phyloP scores from a whole-genome alignment of 1,140 invertebrate genomes.

The Antheraea mylitta region DNA sequence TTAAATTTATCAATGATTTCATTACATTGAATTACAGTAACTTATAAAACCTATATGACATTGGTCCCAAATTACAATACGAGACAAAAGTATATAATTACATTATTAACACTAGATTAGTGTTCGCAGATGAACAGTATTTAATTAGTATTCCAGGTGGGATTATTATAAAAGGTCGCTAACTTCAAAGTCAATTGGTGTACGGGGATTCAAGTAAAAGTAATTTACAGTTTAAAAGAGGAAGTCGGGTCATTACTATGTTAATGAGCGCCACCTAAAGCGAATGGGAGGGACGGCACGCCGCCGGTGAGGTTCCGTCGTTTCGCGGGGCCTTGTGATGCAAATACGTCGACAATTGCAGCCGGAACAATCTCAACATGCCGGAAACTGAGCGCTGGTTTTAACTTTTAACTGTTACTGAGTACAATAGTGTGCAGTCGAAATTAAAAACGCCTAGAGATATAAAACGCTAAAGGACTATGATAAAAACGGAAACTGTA shows the following conservation, averaged over 20 bases:
- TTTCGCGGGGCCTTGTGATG: slow-evolving; percentile 17
- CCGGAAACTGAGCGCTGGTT: slow-evolving; percentile 1
- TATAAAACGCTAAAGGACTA: not conserved
- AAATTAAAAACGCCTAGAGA: not conserved
- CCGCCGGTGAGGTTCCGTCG: not conserved
- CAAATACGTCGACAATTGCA: slow-evolving; percentile 21
- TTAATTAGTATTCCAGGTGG: not conserved
- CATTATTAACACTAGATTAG: no score
- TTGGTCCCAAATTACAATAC: no score
- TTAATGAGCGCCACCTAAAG: slow-evolving; percentile 1
- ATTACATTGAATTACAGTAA: no score
- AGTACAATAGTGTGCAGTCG: not conserved
- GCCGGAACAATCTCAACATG: slow-evolving; percentile 1
- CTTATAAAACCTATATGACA: no score
- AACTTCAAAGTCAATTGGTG: not conserved
- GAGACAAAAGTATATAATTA: no score
- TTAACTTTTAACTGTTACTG: not conserved
- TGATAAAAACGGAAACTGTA: not conserved
- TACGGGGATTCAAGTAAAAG: not conserved
- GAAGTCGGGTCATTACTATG: slow-evolving; percentile 2
- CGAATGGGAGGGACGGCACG: not conserved
- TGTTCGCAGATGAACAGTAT: not conserved
- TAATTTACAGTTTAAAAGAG: slow-evolving; percentile 3
- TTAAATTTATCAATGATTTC: no score
- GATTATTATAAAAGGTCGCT: not conserved